Evolutionary conservation across 1,140 invertebrate species (phyloP).

Genomic region (Heliconius eleuchia): DNA sequence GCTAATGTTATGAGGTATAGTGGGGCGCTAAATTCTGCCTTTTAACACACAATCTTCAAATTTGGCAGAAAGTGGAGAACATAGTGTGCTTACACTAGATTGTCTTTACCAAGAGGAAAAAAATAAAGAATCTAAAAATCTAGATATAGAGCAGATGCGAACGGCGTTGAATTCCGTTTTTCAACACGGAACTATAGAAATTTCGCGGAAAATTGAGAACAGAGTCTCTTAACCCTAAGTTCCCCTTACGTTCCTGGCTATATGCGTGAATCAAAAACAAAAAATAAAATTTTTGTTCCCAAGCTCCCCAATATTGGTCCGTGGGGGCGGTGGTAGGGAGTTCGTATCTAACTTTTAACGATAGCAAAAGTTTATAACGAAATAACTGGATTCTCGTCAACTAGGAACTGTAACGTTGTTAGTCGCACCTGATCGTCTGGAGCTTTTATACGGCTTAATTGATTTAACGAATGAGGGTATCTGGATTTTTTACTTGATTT

Average conservation of each 20-base stretch:
- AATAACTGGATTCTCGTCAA: conserved; percentile 70
- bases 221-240: neutral
- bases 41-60: no score
- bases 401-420: conserved; percentile 58
- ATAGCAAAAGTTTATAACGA: conserved; percentile 76
- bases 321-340: conserved; percentile 38
- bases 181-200: neutral
- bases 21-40: no score
- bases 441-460: conserved; percentile 40
- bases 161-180: no score
- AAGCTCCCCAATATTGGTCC: conserved; percentile 13
- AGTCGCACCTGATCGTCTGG: conserved; percentile 61
- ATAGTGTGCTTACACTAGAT: no score
- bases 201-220: neutral
- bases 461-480: conserved; percentile 23
- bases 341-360: conserved; percentile 68
- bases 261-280: neutral
- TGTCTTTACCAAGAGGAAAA: no score
- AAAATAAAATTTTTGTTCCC: no score
- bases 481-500: neutral
- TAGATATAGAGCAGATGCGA: no score
- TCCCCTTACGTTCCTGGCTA: neutral
- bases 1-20: no score
- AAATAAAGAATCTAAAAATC: no score
- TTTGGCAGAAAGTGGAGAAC: no score